These are phyloP conservation scores for Oxycera nigricornis DNA, from an alignment of 2,888 invertebrate species.

Conservation along the genomic window DNA sequence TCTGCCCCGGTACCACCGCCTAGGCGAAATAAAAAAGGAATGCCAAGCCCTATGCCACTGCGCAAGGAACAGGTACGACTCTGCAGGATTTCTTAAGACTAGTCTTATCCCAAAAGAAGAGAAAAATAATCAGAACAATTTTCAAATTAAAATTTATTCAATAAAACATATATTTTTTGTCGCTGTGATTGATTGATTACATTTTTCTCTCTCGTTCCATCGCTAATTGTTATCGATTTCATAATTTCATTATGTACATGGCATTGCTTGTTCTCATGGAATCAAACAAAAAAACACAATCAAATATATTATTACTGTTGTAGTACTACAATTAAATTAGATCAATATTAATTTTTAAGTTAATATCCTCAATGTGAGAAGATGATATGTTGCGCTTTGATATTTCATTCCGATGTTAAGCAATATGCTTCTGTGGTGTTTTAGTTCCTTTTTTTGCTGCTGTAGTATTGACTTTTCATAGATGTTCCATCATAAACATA, in stretches of 20 bases:
- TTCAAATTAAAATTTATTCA: not conserved
- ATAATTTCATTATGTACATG: slow-evolving; percentile 4
- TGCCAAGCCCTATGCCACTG: slow-evolving; percentile 63
- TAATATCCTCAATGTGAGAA: not conserved
- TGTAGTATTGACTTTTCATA: too few relatives aligned
- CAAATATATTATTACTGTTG: not conserved
- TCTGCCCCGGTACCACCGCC: slow-evolving; percentile 70
- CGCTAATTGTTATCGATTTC: not conserved
- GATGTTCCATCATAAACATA: too few relatives aligned
- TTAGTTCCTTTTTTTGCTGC: not conserved
- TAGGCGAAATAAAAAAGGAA: slow-evolving; percentile 67
- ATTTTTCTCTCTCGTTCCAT: not conserved
- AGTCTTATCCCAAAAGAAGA: slow-evolving; percentile 27
- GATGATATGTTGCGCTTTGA: slow-evolving; percentile 13
- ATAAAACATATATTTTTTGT: not conserved
- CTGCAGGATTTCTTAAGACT: slow-evolving; percentile 62
- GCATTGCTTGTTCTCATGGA: not conserved
- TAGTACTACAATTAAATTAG: not conserved
- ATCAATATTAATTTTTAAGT: not conserved
- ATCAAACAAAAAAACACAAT: not conserved
- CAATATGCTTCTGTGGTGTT: slow-evolving; percentile 18
- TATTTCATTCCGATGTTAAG: slow-evolving; percentile 27
- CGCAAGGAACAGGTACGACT: slow-evolving; percentile 63
- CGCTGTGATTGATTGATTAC: not conserved
- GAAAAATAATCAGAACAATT: not conserved